phyloP scores from a whole-genome alignment of 2,888 invertebrate species.

The Bimastos eiseni region DNA sequence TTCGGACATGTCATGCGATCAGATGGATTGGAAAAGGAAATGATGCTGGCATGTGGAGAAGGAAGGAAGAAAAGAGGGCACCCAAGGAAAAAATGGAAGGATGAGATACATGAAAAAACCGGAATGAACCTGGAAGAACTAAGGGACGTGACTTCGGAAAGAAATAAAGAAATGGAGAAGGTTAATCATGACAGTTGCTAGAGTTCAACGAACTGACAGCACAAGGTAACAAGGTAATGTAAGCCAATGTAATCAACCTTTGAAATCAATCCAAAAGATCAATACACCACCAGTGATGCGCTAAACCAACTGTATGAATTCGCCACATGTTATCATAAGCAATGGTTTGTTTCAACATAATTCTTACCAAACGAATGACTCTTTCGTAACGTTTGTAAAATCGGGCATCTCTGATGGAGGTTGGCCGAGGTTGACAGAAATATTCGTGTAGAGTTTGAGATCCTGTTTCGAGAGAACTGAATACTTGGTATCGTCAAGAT shows the following conservation, averaged over 20 bases:
- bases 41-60: too few species aligned
- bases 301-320: neutral
- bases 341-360: neutral
- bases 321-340: neutral
- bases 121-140: too few species aligned
- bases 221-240: too few species aligned
- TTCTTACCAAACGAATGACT: constrained; percentile 49
- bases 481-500: constrained; percentile 58
- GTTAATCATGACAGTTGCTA: too few species aligned
- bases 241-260: neutral
- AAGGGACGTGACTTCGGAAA: too few species aligned
- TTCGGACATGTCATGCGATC: too few species aligned
- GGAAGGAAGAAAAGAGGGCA: too few species aligned
- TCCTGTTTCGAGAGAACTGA: constrained; percentile 53
- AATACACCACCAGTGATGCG: neutral
- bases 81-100: too few species aligned
- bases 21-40: too few species aligned
- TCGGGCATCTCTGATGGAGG: constrained; percentile 46
- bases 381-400: constrained; percentile 43
- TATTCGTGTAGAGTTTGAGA: constrained; percentile 62
- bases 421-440: constrained; percentile 65
- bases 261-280: neutral
- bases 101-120: too few species aligned
- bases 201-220: too few species aligned
- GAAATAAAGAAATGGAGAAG: too few species aligned